A percentile compares a stretch with the other conserved stretches of the same genome.
phyloP scores from a whole-genome alignment of 2,888 invertebrate species.

The Rotaria socialis region DNA sequence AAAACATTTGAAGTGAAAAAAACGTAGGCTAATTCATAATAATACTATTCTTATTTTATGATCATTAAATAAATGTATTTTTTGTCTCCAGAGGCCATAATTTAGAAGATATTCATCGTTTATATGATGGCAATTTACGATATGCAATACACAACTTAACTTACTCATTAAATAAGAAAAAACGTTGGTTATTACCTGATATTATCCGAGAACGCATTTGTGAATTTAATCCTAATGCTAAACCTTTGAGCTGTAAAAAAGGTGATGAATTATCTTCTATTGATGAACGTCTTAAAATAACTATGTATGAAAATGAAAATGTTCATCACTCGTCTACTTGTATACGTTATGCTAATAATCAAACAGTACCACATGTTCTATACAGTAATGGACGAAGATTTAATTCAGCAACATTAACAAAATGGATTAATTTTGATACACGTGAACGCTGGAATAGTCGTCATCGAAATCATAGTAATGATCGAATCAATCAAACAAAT shows the following conservation, averaged over 20 bases:
- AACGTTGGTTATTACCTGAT: slow-evolving; percentile 31
- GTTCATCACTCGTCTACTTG: background rate
- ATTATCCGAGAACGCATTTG: background rate
- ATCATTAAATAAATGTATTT: background rate
- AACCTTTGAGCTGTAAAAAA: background rate
- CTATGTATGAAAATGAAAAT: slow-evolving; percentile 34
- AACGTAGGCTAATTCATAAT: background rate
- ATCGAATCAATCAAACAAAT: slow-evolving; percentile 7
- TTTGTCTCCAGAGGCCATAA: background rate
- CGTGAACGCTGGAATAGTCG: background rate
- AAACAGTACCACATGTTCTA: background rate
- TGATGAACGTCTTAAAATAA: slow-evolving; percentile 18
- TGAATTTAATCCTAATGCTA: background rate
- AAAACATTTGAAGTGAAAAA: background rate
- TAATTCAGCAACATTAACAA: slow-evolving; percentile 15
- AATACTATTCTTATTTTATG: background rate
- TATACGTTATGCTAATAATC: background rate
- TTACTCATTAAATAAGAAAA: slow-evolving; percentile 27
- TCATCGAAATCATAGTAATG: background rate
- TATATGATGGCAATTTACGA: background rate
- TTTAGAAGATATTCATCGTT: background rate
- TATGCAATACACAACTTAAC: background rate
- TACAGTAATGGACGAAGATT: background rate
- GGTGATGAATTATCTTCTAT: background rate
- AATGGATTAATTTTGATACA: slow-evolving; percentile 7